These are phyloP conservation scores for Diarsia rubi DNA, from an alignment of 2,888 invertebrate species.

Conservation along the genomic window DNA sequence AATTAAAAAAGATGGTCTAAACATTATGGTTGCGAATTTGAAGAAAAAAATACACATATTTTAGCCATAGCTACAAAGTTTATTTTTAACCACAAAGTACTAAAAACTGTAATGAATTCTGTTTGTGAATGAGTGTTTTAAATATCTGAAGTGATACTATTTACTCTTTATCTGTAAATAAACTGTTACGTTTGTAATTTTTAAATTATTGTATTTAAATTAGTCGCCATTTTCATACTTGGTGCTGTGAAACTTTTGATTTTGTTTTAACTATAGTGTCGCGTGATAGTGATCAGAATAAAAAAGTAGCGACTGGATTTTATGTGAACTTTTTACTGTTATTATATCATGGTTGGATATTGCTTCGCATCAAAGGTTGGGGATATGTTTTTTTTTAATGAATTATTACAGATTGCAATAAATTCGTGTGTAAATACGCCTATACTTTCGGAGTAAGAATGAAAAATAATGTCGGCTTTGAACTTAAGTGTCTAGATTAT, in stretches of 20 bases:
- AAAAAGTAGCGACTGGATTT: conserved; percentile 47
- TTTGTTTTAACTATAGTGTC: conserved; percentile 56
- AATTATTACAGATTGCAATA: not conserved
- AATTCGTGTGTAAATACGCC: conserved; percentile 23
- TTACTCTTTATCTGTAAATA: conserved; percentile 45
- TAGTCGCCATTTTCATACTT: conserved; percentile 79
- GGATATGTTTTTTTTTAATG: conserved; percentile 40
- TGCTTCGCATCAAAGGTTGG: conserved; percentile 75
- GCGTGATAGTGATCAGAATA: conserved; percentile 60
- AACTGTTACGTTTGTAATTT: conserved; percentile 56
- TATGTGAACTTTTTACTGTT: conserved; percentile 60
- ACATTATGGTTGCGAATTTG: conserved; percentile 67
- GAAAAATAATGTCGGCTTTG: not conserved
- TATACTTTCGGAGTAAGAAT: not conserved
- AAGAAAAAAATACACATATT: conserved; percentile 57
- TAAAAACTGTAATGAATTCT: conserved; percentile 51
- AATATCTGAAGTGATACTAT: conserved; percentile 53
- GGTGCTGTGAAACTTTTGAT: conserved; percentile 73
- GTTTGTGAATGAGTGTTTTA: conserved; percentile 62
- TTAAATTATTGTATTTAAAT: conserved; percentile 64
- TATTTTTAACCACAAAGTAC: conserved; percentile 64
- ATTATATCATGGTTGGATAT: conserved; percentile 74
- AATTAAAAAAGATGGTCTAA: conserved; percentile 44
- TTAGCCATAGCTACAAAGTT: conserved; percentile 63
- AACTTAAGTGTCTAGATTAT: not conserved